Conservation (phyloP, 2,113 vertebrate genomes). For the Cephalopholis sonnerati region DNA sequence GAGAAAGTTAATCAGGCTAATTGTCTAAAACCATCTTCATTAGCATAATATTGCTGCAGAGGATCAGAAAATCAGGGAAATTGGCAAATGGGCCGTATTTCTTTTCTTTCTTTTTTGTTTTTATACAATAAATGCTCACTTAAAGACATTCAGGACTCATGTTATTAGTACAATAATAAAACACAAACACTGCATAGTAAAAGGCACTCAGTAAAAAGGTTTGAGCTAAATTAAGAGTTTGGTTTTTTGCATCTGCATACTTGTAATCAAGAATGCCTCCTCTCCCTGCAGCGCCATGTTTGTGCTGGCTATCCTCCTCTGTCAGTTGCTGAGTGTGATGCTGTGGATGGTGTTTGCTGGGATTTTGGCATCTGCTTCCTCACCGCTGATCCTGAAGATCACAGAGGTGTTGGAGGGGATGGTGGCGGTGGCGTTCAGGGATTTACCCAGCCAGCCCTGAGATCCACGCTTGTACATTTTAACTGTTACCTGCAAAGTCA, state of each 20-base stretch:
- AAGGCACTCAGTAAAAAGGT: conserved; percentile 40
- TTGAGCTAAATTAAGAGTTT: not conserved
- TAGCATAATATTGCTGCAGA: conserved; percentile 74
- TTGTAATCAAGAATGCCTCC: conserved; percentile 6
- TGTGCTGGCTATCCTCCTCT: not conserved
- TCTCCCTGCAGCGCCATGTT: not conserved
- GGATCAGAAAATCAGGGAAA: conserved; percentile 32
- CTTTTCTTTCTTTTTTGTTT: not conserved
- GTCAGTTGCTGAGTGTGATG: conserved; percentile 83
- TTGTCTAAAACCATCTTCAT: conserved; percentile 82
- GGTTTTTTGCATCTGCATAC: conserved; percentile 9
- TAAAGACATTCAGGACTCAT: conserved; percentile 28
- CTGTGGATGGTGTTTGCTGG: conserved; percentile 76
- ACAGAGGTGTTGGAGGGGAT: conserved; percentile 82
- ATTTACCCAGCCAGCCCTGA: conserved; percentile 81
- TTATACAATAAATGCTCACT: not conserved
- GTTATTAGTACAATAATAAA: conserved; percentile 16
- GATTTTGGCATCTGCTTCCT: conserved; percentile 78
- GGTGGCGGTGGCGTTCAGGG: conserved; percentile 77
- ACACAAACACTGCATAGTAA: conserved; percentile 44
- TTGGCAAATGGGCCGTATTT: not conserved
- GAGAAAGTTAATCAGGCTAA: conserved; percentile 84
- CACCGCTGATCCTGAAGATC: conserved; percentile 81
- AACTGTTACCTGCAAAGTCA: conserved; percentile 78
- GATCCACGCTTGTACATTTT: conserved; percentile 84